Base-by-base conservation (phyloP, 2,797 vertebrate species). In the Hapalemur alaotrensis region DNA sequence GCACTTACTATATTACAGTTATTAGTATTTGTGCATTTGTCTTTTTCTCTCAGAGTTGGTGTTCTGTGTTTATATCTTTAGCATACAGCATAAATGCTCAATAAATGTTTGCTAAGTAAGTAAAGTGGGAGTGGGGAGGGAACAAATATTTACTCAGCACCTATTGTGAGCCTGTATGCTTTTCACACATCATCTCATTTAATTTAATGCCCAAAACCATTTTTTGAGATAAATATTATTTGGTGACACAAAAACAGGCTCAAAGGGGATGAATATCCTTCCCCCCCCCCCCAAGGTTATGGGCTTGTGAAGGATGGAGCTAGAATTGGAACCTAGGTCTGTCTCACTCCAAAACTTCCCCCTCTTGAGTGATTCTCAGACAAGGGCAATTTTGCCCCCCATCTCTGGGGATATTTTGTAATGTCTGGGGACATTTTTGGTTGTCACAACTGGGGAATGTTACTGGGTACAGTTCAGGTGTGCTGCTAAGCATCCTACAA, bases 91-190 rank as follows among this genome's bases (percentile, higher is more conserved):
- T 67, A 72, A 50, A 10, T 76, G 12, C 28, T 92, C 54, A 32
- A 46, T 61, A 80, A 95, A 82, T 72, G 38, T 84, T 65, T 93
- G 78, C 91, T 91, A 72, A 80, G 25, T 94, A 78, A 83, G 30
- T 57, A 32, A 41, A 30, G 10, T 30, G 25, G 35, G 23, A 70
- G 10, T 25, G 28, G 28, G 46, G 65, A 93, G 52, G n/a, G 23
- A 80, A 35, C 84, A 76, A 83, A 57, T 85, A 38, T 75, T 94
- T 85, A 11, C 22, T 38, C 43, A 91, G 61, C 7, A 78, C 54
- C 17, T 88, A 2, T 76, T 86, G 32, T 32, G 43, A 88, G 63
- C 80, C 23, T 57, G 5, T 75, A 14, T 88, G 43, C 70, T 87
- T 91, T 52, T 79, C 41, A 88, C 14, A 76, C 7, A 22, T 82